These are phyloP conservation scores for Lontra canadensis DNA, from an alignment of 2,113 vertebrate species.

Conservation along the genomic window DNA sequence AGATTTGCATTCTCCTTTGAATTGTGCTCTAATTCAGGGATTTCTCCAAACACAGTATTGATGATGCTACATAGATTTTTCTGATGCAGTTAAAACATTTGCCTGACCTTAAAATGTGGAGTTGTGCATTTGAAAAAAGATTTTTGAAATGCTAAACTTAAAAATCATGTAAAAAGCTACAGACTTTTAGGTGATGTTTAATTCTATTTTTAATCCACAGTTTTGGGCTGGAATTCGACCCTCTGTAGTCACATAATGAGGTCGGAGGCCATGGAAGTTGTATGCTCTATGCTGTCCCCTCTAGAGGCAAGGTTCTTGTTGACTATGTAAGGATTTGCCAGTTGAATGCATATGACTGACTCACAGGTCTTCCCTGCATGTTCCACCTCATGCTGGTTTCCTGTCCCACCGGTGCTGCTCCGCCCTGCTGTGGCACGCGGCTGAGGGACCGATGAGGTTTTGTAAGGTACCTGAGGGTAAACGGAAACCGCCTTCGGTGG, in stretches of 20 bases:
- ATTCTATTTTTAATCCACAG: neutral
- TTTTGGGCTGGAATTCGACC: neutral
- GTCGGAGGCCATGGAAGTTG: neutral
- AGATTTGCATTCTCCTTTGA: constrained; percentile 1
- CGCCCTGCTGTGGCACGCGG: neutral
- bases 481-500: neutral
- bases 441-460: neutral
- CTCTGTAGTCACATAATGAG: neutral
- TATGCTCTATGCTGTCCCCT: neutral
- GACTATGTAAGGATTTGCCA: neutral
- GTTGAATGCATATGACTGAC: rapidly evolving
- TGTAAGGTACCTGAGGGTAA: neutral
- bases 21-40: neutral
- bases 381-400: neutral
- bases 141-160: neutral
- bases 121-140: neutral
- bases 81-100: neutral
- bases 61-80: neutral
- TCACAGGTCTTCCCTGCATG: neutral
- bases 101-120: neutral
- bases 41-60: neutral
- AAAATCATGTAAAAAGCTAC: neutral
- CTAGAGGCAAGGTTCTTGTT: neutral
- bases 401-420: neutral
- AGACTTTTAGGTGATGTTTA: neutral